phyloP scores from a whole-genome alignment of 2,888 invertebrate genomes.

The Gastracanthus pulcherrimus region DNA sequence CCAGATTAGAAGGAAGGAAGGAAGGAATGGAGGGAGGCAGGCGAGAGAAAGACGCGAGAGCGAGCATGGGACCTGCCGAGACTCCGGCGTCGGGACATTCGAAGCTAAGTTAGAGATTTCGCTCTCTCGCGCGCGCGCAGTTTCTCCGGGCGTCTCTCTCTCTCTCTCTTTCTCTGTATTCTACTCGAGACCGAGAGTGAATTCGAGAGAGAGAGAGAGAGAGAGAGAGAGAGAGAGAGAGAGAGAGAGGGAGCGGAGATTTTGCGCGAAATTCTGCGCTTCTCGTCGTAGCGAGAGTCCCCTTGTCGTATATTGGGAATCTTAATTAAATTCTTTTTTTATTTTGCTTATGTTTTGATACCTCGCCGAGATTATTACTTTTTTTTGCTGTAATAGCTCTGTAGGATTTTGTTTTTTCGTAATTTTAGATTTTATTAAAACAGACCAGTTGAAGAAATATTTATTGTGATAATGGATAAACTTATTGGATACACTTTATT shows the following conservation, averaged over 20 bases:
- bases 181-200: slow-evolving; percentile 35
- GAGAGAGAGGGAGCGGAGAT: slow-evolving; percentile 17
- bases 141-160: slow-evolving; percentile 41
- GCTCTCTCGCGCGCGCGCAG: slow-evolving; percentile 52
- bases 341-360: slow-evolving; percentile 8
- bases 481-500: too few species aligned
- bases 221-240: slow-evolving; percentile 41
- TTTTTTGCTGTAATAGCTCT: neutral
- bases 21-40: slow-evolving; percentile 62
- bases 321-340: slow-evolving; percentile 52
- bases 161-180: slow-evolving; percentile 56
- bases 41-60: slow-evolving; percentile 3
- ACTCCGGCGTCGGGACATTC: slow-evolving; percentile 55
- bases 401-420: too few species aligned
- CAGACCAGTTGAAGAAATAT: too few species aligned
- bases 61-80: slow-evolving; percentile 59
- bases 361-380: neutral
- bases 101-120: slow-evolving; percentile 68
- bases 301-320: slow-evolving; percentile 50
- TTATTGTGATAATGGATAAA: too few species aligned
- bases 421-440: too few species aligned
- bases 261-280: slow-evolving; percentile 45
- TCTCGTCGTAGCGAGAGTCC: slow-evolving; percentile 2
- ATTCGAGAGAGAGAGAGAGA: neutral
- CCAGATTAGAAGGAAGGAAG: slow-evolving; percentile 74